Base-by-base conservation (phyloP, 2,888 invertebrate species). In the Lycia hirtaria region DNA sequence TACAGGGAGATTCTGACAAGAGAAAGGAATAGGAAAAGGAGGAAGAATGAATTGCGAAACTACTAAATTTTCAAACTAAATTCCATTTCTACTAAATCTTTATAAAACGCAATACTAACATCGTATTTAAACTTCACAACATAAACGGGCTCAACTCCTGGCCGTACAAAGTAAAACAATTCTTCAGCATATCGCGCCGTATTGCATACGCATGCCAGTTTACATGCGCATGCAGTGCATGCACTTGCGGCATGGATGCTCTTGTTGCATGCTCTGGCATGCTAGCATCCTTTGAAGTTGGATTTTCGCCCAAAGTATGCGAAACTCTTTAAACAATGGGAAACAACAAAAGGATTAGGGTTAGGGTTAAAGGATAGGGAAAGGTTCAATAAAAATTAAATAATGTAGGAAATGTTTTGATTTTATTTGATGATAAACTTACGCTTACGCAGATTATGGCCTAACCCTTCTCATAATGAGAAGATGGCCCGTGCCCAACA, bases 271-370 rank as follows among this genome's bases (percentile, higher is more conserved):
- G 30, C 69, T 69, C 17, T 72, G 76, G 4, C 35, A 22, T 0
- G 78, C 76, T 45, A 83, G 63, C 80, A 80, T 84, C 3, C 77
- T 76, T 58, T 70, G 73, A 28, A 80, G 60, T 0, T 73, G 75
- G 4, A 81, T 60, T 51, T 77, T 76, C 66, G 76, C 78, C 85
- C 81, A 84, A 43, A 80, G 26, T 30, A 56, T 14, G 2, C 51
- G 71, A 30, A 76, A 69, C 72, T 82, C 84, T 84, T 32, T 5
- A 32, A 17, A 75, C 40, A 28, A 22, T 58, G 26, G 62, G 24
- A 51, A 44, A 40, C 17, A 28, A 40, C 12, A 22, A 40, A n/a
- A 24, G 7, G 2, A 26, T 12, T 14, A 26, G 20, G 15, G 14
- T 10, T n/a, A 20, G 4, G 1, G 12, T n/a, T 10, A 12, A n/a